Evolutionary conservation across 2,888 invertebrate genomes (phyloP).

Genomic region (Clunio marinus): DNA sequence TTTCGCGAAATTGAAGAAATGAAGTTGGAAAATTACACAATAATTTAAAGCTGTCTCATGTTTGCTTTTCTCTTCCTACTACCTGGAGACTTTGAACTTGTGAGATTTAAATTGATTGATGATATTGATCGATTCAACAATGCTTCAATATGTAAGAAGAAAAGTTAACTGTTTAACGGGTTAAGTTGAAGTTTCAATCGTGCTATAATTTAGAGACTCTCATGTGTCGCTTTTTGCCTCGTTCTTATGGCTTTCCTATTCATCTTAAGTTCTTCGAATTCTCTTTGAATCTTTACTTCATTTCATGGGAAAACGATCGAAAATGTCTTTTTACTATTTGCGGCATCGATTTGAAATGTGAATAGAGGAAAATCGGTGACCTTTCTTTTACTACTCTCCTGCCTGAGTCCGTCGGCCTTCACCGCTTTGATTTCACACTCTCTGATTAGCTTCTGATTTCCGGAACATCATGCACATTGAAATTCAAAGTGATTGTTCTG

Average conservation of each 20-base stretch:
- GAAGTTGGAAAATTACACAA: not conserved
- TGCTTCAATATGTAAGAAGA: no score
- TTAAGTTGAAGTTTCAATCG: not conserved
- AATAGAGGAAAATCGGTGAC: constrained; percentile 16
- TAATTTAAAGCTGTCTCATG: not conserved
- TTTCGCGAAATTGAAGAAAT: not conserved
- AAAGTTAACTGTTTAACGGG: constrained; percentile 30
- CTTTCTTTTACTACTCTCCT: constrained; percentile 5
- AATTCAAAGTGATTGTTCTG: constrained; percentile 21
- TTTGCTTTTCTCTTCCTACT: no score
- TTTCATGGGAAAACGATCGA: constrained; percentile 1
- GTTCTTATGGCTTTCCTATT: not conserved
- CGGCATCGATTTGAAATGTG: constrained; percentile 25
- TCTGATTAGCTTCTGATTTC: constrained; percentile 33
- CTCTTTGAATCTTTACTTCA: no score
- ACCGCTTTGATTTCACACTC: constrained; percentile 17
- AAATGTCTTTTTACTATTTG: not conserved
- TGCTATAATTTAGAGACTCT: constrained; percentile 30
- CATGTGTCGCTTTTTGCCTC: not conserved
- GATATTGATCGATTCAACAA: constrained; percentile 37
- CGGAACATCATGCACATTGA: constrained; percentile 3
- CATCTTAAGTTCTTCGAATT: not conserved
- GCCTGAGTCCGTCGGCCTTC: constrained; percentile 11
- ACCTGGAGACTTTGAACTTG: not conserved
- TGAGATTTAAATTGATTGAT: constrained; percentile 26